Base-by-base conservation (phyloP, 2,113 vertebrate species). In the Rhegmatorhina hoffmannsi region DNA sequence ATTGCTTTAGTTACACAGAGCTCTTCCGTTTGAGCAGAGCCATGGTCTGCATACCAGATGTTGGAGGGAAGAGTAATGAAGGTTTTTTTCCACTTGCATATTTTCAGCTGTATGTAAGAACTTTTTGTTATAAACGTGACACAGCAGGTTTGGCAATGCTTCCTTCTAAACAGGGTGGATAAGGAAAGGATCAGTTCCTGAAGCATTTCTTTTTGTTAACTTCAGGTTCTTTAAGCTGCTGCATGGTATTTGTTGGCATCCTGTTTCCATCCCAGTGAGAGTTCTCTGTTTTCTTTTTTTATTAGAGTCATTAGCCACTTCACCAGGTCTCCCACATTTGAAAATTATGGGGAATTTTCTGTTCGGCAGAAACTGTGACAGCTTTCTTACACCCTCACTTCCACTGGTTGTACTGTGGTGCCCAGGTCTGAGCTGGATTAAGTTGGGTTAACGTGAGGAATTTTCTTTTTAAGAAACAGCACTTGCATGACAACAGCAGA, bases 21-120 rank as follows among this genome's bases (percentile, higher is more conserved):
- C 85, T 67, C 29, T 53, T 78, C 43, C 47, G 75, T 86, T 50
- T 74, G 56, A 23, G 86, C 52, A 29, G 49, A 75, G 34, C 63
- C 88, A 67, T 74, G 72, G 82, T 92, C 95, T 96, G 92, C 36
- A 4, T 44, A 60, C 88, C 83, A 96, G 94, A 94, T 96, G 92
- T 82, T 90, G 31, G 28, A 63, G 67, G 62, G 63, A 52, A 46
- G 36, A 90, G 28, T 15, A 53, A 9, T 80, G 29, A 6, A 6
- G 6, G 2, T 0, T 15, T 84, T 91, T 89, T 92, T 83, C 66
- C 13, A 10, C 79, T 94, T 84, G 86, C 93, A 90, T 96, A 89
- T 93, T 97, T 96, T 93, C 40, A 76, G 20, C 66, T 49, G 5
- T 75, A 46, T 76, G 93, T 96, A 96, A 96, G 88, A 89, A 23